Base-by-base conservation (phyloP, 2,888 invertebrate genomes). In the Acrobasis consociella region DNA sequence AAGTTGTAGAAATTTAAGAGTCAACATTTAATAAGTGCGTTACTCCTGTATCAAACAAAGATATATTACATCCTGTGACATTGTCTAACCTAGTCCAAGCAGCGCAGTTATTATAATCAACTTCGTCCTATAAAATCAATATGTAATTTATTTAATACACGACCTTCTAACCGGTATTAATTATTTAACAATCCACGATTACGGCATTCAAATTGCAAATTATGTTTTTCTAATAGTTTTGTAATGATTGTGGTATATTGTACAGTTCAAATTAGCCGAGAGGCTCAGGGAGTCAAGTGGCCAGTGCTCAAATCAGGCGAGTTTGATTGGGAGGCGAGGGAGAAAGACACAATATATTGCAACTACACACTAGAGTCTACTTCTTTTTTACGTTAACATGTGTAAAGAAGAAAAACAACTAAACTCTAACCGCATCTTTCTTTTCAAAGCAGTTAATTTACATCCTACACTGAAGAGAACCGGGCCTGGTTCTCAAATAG, bases 141-240 rank as follows among this genome's bases (percentile, higher is more conserved):
- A 77, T 75, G 70, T 82, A 83, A 83, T 82, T 82, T 80, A 82
- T 80, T 77, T 78, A 77, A 79, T 74, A 67, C 67, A 52, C 73
- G 77, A 81, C 84, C 84, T 85, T 83, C 80, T 70, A 62, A 59
- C 67, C 64, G 61, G 72, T 69, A 76, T 79, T 84, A 82, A 82
- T 84, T 81, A 82, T 82, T 82, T 80, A 85, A 85, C 82, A 85
- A 85, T 85, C 79, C 80, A 77, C 81, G 75, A 83, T 83, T 82
- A 83, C 80, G 73, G 78, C 78, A 83, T 85, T 82, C 80, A 83
- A 81, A 83, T 82, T 74, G 85, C 80, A 73, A 82, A 81, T 81
- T 76, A 83, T 76, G 73, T 76, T 78, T 82, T 83, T 81, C 73
- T 77, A 77, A 79, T 76, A 70, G 74, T 76, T 77, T 70, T 72